Percentiles rank a stretch among this genome's conserved stretches.
Conservation (phyloP, 2,888 invertebrate genomes). For the Ferrisia virgata region DNA sequence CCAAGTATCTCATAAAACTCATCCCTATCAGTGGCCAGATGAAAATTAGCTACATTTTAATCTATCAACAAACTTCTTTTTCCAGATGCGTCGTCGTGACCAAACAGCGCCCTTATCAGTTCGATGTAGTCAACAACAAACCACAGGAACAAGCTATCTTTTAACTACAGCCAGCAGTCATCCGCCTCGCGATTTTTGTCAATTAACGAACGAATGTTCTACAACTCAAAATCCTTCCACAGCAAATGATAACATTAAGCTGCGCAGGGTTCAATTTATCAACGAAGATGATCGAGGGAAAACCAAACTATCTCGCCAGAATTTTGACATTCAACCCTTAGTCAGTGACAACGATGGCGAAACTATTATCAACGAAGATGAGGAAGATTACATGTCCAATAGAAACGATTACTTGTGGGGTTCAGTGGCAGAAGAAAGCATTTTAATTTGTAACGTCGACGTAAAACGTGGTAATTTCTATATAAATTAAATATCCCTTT, state of each 20-base stretch:
- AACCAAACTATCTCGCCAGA: background rate
- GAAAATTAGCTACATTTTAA: background rate
- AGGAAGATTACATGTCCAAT: conserved; percentile 6
- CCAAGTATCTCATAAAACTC: too few species aligned
- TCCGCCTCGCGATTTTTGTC: conserved; percentile 4
- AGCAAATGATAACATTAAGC: background rate
- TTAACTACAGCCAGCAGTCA: conserved; percentile 14
- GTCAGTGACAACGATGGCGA: background rate
- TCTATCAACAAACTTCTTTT: background rate
- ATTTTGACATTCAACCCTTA: background rate
- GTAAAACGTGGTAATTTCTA: background rate
- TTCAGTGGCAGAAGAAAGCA: conserved; percentile 25
- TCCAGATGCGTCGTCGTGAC: conserved; percentile 16
- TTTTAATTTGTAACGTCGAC: conserved; percentile 14
- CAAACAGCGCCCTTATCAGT: conserved; percentile 8
- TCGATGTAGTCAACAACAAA: conserved; percentile 27
- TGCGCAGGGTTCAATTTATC: conserved; percentile 13
- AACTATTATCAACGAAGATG: conserved; percentile 17
- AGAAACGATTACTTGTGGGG: conserved; percentile 34
- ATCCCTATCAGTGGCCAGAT: too few species aligned
- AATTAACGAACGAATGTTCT: conserved; percentile 1
- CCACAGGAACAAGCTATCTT: conserved; percentile 35
- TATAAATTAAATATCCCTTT: background rate
- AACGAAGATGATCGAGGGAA: conserved; percentile 30
- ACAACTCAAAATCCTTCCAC: background rate